Conservation (phyloP, 2,113 vertebrate genomes). For the Montifringilla adamsi region DNA sequence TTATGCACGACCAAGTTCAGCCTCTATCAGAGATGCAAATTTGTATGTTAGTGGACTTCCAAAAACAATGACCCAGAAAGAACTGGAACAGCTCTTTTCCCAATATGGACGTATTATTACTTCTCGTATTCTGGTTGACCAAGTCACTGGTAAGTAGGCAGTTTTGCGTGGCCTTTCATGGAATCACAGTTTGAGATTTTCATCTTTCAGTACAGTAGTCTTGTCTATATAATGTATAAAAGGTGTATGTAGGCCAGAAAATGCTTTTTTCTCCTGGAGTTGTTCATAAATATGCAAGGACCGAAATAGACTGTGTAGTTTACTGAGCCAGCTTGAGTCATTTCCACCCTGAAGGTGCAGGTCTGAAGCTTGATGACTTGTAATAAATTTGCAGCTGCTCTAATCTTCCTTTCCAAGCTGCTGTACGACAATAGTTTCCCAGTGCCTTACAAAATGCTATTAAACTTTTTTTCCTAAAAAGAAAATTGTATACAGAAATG, state of each 20-base stretch:
- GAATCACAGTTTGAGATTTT: slow-evolving; percentile 17
- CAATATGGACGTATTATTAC: slow-evolving; percentile 98
- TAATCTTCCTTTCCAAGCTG: slow-evolving; percentile 75
- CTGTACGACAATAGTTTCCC: slow-evolving; percentile 52
- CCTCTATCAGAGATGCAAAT: slow-evolving; percentile 98
- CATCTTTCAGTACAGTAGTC: not conserved
- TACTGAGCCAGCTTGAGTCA: slow-evolving; percentile 70
- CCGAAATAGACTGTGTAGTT: slow-evolving; percentile 74
- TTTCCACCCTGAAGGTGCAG: slow-evolving; percentile 74
- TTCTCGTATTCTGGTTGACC: slow-evolving; percentile 96
- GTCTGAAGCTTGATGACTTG: slow-evolving; percentile 76
- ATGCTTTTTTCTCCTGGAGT: slow-evolving; percentile 75
- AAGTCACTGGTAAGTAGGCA: slow-evolving; percentile 91
- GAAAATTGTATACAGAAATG: slow-evolving; percentile 4
- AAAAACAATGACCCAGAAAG: slow-evolving; percentile 97
- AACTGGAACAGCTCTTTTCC: slow-evolving; percentile 96
- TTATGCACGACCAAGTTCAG: slow-evolving; percentile 95
- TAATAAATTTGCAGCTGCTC: slow-evolving; percentile 79
- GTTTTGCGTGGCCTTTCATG: not conserved
- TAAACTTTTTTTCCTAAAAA: slow-evolving; percentile 60
- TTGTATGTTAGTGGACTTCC: slow-evolving; percentile 96
- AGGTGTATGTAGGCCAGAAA: slow-evolving; percentile 74
- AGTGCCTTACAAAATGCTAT: slow-evolving; percentile 64
- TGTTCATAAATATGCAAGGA: slow-evolving; percentile 83
- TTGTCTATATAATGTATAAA: slow-evolving; percentile 65